Base-by-base conservation (phyloP, 2,888 invertebrate species). In the Coremacera marginata region DNA sequence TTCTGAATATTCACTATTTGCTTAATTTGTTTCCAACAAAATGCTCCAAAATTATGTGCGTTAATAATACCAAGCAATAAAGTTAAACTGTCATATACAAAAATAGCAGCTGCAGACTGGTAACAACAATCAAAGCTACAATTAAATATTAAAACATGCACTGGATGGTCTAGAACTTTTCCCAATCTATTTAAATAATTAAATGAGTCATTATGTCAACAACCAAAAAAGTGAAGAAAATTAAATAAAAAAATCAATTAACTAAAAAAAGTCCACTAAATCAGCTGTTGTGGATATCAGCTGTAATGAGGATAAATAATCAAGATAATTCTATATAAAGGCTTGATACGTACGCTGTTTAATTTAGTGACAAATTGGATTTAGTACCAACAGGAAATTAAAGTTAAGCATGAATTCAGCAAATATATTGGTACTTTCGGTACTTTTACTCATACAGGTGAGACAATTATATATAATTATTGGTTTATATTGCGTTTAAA, bases 181-280 rank as follows among this genome's bases (percentile, higher is more conserved):
- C 51, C 16, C 3, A 51, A 14, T 51, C 3, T 4, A n/a, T 16
- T 51, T 4, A 14, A 16, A 51, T 51, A n/a, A 16, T 25, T 62
- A 25, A 27, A 68, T 68, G 44, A 77, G 78, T 76, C 3, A 44
- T 2, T 34, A 60, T 60, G 11, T 34, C 5, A 57, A 60, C 57
- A 72, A 72, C 25, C 14, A 19, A 51, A 4, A n/a, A 44, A 44
- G 9, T 44, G 19, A 22, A 44, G 14, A 19, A 49, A 49, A 14
- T 4, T 9, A 68, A 68, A 71, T 37, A 49, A 9, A 5, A 22
- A 14, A 27, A 27, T 62, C 51, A 62, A 27, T 25, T 49, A 49
- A 22, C 7, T 22, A 51, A 49, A 51, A 44, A 25, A 25, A 68
- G 22, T 57, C 4, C 34, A 14, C 37, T 57, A 60, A 55, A 16